These are phyloP conservation scores for Tetrax tetrax DNA, from an alignment of 2,113 vertebrate species.

Conservation along the genomic window DNA sequence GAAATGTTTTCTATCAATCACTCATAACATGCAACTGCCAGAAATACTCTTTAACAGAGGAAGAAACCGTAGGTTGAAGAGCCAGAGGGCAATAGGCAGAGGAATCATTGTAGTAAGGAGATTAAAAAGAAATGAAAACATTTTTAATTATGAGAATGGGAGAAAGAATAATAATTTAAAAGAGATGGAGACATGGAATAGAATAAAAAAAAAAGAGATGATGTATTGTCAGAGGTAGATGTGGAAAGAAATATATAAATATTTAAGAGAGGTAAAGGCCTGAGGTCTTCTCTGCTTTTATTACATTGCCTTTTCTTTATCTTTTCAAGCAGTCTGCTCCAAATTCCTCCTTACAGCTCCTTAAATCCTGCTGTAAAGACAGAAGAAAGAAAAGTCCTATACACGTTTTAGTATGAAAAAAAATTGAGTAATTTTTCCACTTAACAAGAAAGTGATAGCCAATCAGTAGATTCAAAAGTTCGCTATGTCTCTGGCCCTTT, in stretches of 20 bases:
- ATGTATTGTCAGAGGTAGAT: background rate
- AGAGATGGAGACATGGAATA: background rate
- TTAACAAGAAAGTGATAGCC: background rate
- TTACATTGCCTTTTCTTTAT: background rate
- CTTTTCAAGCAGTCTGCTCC: background rate
- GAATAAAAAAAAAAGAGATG: background rate
- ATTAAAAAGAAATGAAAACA: background rate
- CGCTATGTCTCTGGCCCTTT: background rate
- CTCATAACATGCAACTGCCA: background rate
- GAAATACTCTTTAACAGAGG: background rate
- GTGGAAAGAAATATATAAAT: background rate
- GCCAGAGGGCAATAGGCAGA: background rate
- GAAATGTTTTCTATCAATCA: background rate
- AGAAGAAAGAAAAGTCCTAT: background rate
- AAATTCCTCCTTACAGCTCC: background rate
- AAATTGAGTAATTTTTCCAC: background rate
- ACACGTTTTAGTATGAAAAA: background rate
- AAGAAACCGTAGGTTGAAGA: background rate
- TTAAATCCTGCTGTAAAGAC: background rate
- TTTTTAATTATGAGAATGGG: background rate
- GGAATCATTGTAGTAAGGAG: background rate
- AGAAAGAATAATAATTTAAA: background rate
- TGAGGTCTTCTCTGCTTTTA: background rate
- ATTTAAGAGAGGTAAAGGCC: background rate
- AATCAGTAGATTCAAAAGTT: background rate